These are phyloP conservation scores for Hydrozoanthus tunicans DNA, from an alignment of 64 coral and sea anemone genomes.

Conservation along the genomic window DNA sequence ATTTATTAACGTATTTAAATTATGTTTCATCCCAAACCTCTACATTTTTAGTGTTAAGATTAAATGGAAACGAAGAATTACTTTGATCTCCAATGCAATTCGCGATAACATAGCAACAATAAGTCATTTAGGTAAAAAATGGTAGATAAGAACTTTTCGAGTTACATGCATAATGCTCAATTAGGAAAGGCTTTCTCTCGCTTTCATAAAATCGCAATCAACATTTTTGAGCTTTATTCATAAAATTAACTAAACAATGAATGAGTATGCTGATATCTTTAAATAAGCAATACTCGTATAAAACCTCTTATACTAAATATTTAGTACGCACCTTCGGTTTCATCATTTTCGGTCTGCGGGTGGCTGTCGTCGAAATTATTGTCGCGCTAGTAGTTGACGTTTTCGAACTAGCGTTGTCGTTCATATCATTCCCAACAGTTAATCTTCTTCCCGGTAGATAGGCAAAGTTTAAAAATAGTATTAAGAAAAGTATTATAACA, in stretches of 20 bases:
- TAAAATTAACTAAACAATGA: neutral
- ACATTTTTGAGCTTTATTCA: too few species aligned
- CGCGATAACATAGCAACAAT: too few species aligned
- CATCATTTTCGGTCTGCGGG: neutral
- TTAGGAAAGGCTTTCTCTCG: too few species aligned
- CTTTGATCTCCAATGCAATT: too few species aligned
- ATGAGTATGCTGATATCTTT: neutral
- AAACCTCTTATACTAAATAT: neutral
- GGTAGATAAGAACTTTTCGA: too few species aligned
- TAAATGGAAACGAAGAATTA: too few species aligned
- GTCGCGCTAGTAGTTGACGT: neutral
- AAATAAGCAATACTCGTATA: neutral
- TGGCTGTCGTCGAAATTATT: neutral
- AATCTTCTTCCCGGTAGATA: constrained; percentile 81
- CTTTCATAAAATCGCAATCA: too few species aligned
- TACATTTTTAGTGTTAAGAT: too few species aligned
- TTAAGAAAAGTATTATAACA: constrained; percentile 56
- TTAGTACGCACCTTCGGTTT: constrained; percentile 48
- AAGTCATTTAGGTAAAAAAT: too few species aligned
- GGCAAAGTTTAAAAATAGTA: constrained; percentile 84
- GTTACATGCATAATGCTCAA: too few species aligned
- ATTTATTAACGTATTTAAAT: too few species aligned
- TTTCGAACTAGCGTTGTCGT: constrained; percentile 35
- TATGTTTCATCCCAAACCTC: too few species aligned
- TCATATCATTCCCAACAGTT: constrained; percentile 47